Base-by-base conservation (phyloP, 1,140 invertebrate genomes). In the Nephotettix cincticeps region DNA sequence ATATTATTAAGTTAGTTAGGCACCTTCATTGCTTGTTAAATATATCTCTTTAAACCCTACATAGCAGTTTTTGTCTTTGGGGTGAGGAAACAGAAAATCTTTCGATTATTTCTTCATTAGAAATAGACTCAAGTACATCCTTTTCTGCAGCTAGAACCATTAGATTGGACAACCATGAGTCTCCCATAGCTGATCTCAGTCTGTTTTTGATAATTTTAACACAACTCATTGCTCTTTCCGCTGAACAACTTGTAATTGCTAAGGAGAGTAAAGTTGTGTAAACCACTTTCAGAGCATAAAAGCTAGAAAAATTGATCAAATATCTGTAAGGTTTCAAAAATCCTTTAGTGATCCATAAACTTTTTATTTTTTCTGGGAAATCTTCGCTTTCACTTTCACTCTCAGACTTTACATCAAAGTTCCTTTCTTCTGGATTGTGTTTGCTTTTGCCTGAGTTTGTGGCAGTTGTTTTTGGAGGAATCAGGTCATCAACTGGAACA, bases 261-360 rank as follows among this genome's bases (percentile, higher is more conserved):
- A 67, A 67, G 25, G 65, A 67, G 6, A 67, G 32, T 36, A 67
- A 67, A 67, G 65, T 67, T 36, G 65, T 45, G 40, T 67, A 67
- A 67, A 67, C 65, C 6, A 67, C 65, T 29, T 67, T 67, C 25
- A 67, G 19, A 67, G 27, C 32, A 17, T 67, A 30, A 25, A 67
- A 67, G 21, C 65, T 23, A 67, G 32, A 67, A 67, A 67, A 67
- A n/a, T 67, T 29, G 40, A 43, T 36, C 32, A 67, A 25, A 14
- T 25, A 21, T 28, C 23, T 19, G 28, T 58, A 67, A 36, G 32
- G 65, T 29, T 67, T 67, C 27, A 67, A 45, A 67, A 67, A 67
- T 32, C 65, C 65, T 36, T 67, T 36, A 23, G 19, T 67, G n/a
- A 67, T 30, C 32, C 65, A 67, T 21, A 36, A 67, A 67, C 14